Base-by-base conservation (phyloP, 2,797 vertebrate species). In the Hafferia zeledoni region DNA sequence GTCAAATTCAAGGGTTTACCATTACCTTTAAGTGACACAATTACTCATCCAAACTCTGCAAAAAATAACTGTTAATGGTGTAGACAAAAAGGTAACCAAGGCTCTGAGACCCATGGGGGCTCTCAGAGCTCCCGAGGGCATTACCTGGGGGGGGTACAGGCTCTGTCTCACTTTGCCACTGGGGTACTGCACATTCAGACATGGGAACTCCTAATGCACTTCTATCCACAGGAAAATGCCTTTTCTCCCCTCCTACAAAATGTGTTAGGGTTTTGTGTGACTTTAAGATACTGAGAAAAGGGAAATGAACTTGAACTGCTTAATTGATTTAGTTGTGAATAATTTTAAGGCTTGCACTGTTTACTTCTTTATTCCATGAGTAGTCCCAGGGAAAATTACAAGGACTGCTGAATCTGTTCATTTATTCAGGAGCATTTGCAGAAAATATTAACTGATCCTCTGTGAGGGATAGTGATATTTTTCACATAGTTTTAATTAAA, bases 401-500 rank as follows among this genome's bases (percentile, higher is more conserved):
- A 28, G 56, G 20, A 7, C 28, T 85, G 16, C 28, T n/a, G n/a
- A 55, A 46, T 84, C 44, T 70, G 35, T 64, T 89, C 3, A 20
- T 92, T 90, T 91, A 63, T 76, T 93, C 46, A 46, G n/a, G 25
- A 84, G 27, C 20, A 63, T 87, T 89, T 94, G 37, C 41, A 68
- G 68, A 85, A 95, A 89, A 89, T 78, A 88, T 61, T 83, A 92
- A 69, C 84, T 75, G 31, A 65, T 83, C 28, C 1, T 6, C 39
- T 81, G 28, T 61, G 71, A 92, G 20, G 30, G 46, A 52, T 44
- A 86, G 81, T 35, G 60, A 91, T 44, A 41, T 39, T 89, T 85
- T 82, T 50, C 64, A 83, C 50, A 2, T 86, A 53, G 63, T 88
- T 96, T 91, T 91, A 95, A 91, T 97, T 95, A 95, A 95, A 83